Evolutionary conservation across 2,888 invertebrate genomes (phyloP).

Genomic region (Eupithecia tripunctaria): DNA sequence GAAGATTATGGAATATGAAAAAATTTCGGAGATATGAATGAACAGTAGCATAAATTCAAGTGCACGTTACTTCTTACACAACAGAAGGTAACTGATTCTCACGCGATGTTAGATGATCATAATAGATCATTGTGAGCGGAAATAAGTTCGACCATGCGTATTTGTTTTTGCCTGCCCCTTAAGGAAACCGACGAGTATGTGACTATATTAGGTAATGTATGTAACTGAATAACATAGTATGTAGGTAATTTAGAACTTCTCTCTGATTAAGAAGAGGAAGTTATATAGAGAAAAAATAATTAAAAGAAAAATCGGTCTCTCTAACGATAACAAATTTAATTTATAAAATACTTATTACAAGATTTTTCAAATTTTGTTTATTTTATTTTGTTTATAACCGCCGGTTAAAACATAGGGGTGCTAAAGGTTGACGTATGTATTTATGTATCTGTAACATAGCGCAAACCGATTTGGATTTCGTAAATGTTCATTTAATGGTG

Average conservation of each 20-base stretch:
- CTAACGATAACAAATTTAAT: too few species aligned
- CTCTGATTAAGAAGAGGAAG: too few species aligned
- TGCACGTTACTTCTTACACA: constrained; percentile 21
- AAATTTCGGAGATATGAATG: constrained; percentile 1
- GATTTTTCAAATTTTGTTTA: too few species aligned
- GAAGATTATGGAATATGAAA: not conserved
- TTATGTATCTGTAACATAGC: too few species aligned
- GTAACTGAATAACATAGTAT: not conserved
- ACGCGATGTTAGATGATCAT: constrained; percentile 33
- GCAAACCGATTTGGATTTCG: too few species aligned
- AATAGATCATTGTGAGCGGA: constrained; percentile 36
- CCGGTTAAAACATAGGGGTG: too few species aligned
- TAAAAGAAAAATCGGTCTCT: too few species aligned
- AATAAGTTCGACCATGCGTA: constrained; percentile 20
- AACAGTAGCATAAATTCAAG: constrained; percentile 27
- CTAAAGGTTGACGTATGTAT: too few species aligned
- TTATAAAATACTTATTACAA: too few species aligned
- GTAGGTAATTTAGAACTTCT: too few species aligned
- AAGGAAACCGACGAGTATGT: not conserved
- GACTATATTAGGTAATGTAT: not conserved
- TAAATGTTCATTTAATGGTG: not conserved
- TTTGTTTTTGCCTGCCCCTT: constrained; percentile 4
- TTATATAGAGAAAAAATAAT: too few species aligned
- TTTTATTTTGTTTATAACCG: too few species aligned
- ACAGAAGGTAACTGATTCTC: constrained; percentile 12